Evolutionary conservation across 2,888 invertebrate species (phyloP).

Genomic region (Acrobasis consociella): DNA sequence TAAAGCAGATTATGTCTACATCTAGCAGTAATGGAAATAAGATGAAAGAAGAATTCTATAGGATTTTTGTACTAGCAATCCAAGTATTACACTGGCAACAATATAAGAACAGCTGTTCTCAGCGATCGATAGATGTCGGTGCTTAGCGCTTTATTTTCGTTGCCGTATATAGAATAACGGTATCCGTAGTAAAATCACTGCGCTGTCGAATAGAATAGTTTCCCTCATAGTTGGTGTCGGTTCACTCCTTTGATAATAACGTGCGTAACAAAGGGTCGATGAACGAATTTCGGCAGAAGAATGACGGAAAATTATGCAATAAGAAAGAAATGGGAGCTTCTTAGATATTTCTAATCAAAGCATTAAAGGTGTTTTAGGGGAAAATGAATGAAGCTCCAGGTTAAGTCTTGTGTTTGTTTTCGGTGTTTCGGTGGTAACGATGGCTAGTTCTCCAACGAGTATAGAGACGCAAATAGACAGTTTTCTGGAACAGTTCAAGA

Average conservation of each 20-base stretch:
- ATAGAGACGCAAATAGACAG: conserved; percentile 93
- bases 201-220: conserved; percentile 62
- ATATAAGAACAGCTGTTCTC: conserved; percentile 64
- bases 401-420: conserved; percentile 74
- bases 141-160: conserved; percentile 79
- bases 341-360: conserved; percentile 36
- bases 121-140: conserved; percentile 81
- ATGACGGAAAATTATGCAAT: conserved; percentile 54
- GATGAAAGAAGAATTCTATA: background rate
- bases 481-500: conserved; percentile 91
- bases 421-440: conserved; percentile 79
- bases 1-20: background rate
- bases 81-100: conserved; percentile 53
- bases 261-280: conserved; percentile 60
- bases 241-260: conserved; percentile 60
- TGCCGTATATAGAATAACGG: conserved; percentile 69
- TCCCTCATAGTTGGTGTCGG: conserved; percentile 60
- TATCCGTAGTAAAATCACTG: conserved; percentile 76
- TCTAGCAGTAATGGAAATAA: background rate
- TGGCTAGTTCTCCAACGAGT: conserved; percentile 86
- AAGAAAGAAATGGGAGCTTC: conserved; percentile 38
- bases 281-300: conserved; percentile 55
- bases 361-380: conserved; percentile 41
- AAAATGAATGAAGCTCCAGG: conserved; percentile 58
- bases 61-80: conserved; percentile 13